phyloP scores from a whole-genome alignment of 2,888 invertebrate genomes.

The Notocelia uddmanniana region DNA sequence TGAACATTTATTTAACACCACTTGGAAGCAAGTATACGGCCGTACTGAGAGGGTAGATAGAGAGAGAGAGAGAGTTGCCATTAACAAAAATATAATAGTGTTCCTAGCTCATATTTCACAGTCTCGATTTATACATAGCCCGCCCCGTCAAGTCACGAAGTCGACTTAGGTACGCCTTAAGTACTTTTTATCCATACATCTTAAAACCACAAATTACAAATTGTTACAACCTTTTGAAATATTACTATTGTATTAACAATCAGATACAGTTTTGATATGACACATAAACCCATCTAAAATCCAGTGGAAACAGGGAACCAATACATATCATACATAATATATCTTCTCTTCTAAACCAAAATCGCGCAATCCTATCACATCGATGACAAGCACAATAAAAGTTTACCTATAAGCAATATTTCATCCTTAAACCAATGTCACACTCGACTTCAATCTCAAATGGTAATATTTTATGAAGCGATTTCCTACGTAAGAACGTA shows the following conservation, averaged over 20 bases:
- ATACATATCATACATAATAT: slow-evolving; percentile 14
- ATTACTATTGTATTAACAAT: background rate
- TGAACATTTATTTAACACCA: too few relatives aligned
- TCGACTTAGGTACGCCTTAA: too few relatives aligned
- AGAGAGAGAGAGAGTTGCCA: too few relatives aligned
- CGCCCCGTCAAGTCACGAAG: too few relatives aligned
- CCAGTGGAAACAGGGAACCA: background rate
- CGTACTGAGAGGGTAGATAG: too few relatives aligned
- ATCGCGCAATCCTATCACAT: slow-evolving; percentile 71
- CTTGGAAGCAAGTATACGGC: too few relatives aligned
- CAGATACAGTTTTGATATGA: background rate
- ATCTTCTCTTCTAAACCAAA: slow-evolving; percentile 62
- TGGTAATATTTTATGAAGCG: slow-evolving; percentile 80
- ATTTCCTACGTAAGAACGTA: slow-evolving; percentile 73
- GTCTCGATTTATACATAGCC: too few relatives aligned
- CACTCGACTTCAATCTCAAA: slow-evolving; percentile 82
- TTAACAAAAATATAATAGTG: too few relatives aligned
- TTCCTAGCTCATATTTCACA: too few relatives aligned
- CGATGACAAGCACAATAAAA: slow-evolving; percentile 83
- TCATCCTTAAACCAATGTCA: slow-evolving; percentile 57
- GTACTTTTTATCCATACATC: background rate
- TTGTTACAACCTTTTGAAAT: background rate
- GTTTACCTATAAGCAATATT: slow-evolving; percentile 84
- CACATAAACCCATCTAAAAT: background rate
- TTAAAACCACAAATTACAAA: background rate